Percentiles rank a stretch among this genome's conserved stretches.
These are phyloP conservation scores for Eupithecia exiguata DNA, from an alignment of 2,888 invertebrate genomes.

Conservation along the genomic window DNA sequence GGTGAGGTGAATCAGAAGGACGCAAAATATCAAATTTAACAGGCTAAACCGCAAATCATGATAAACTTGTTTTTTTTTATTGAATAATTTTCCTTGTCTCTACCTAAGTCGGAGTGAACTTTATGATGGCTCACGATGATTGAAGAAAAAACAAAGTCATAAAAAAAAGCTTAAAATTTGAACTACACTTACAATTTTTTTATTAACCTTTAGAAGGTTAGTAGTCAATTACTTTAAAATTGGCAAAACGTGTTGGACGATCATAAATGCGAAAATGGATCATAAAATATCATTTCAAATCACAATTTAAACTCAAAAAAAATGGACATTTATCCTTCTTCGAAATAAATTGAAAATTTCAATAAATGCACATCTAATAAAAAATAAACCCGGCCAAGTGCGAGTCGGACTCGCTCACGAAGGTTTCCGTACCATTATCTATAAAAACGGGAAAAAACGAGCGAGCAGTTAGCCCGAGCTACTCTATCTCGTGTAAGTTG, in stretches of 20 bases:
- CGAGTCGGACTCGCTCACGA: too few species aligned
- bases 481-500: too few species aligned
- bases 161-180: background rate
- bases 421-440: too few species aligned
- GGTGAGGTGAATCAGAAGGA: background rate
- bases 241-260: background rate
- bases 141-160: background rate
- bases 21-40: background rate
- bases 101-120: too few species aligned
- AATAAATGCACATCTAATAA: background rate
- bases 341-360: background rate
- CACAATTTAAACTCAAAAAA: background rate
- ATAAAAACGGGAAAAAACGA: too few species aligned
- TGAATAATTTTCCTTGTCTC: too few species aligned
- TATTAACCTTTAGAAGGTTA: background rate
- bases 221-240: background rate
- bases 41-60: background rate
- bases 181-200: background rate
- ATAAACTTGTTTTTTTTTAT: background rate
- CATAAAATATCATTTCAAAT: background rate
- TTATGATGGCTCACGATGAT: too few species aligned
- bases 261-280: background rate
- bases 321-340: background rate
- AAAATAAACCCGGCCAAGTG: too few species aligned
- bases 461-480: too few species aligned